A percentile compares a stretch with the other conserved stretches of the same genome.
These are phyloP conservation scores for Fissipunctia ypsillon DNA, from an alignment of 2,888 invertebrate genomes.

Conservation along the genomic window DNA sequence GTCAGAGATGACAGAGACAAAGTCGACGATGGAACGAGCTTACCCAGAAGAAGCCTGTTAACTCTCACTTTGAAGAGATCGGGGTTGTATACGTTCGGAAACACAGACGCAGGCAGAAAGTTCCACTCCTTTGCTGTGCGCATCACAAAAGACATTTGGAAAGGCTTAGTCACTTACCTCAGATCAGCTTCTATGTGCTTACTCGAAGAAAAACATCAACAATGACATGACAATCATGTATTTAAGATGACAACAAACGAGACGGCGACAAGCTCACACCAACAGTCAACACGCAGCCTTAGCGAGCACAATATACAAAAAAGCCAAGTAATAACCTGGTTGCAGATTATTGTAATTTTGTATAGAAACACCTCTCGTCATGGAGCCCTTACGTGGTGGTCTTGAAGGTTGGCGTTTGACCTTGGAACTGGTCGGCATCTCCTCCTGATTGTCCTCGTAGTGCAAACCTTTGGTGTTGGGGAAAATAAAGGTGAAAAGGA, in stretches of 20 bases:
- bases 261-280: conserved; percentile 26
- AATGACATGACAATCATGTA: conserved; percentile 9
- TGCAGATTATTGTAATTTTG: conserved; percentile 83
- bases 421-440: conserved; percentile 79
- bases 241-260: conserved; percentile 16
- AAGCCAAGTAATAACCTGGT: conserved; percentile 77
- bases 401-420: conserved; percentile 91
- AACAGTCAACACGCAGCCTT: conserved; percentile 27
- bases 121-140: no score
- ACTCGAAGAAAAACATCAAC: not conserved
- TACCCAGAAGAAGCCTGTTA: no score
- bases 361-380: conserved; percentile 90
- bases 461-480: conserved; percentile 92
- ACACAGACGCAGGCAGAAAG: no score
- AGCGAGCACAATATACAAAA: conserved; percentile 50
- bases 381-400: conserved; percentile 94
- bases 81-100: no score
- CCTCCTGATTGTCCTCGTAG: conserved; percentile 94
- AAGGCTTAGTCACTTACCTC: conserved; percentile 8
- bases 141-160: no score
- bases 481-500: conserved; percentile 68
- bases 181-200: not conserved
- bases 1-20: no score
- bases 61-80: no score
- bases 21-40: no score